Evolutionary conservation across 2,888 invertebrate genomes (phyloP), one percentile per base, ranked within the genome.

Genomic region (Drosophila demipolita): DNA sequence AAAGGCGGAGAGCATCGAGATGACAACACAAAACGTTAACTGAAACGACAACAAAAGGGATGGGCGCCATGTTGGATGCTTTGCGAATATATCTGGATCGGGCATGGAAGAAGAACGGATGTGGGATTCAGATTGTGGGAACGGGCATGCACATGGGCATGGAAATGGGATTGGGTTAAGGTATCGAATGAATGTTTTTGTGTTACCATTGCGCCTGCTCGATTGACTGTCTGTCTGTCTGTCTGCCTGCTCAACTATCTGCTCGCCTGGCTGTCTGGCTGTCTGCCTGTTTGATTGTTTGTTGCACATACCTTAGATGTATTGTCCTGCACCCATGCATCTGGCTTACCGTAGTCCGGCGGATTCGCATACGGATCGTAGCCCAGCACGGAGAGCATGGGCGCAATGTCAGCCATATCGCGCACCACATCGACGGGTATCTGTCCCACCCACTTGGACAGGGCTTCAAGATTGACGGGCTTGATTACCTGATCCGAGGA

Each of bases 401-500:
- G 99, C 78, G 99, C 99, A 88, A 99, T 95, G 87, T 96, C 96
- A 20, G 97, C 96, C 98, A 98, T 98, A 93, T 98, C 98, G 75
- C 95, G 95, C 76, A 98, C 95, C 72, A 99, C 98, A 94, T 99
- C 99, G 32, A 96, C 95, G 90, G 98, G 98, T 91, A 98, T 95
- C 92, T 96, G 95, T 67, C 97, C 97, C 82, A 97, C 97, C 98
- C 98, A 98, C 94, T 97, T 98, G 89, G 96, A 95, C 78, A 99
- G 94, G 55, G 99, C 99, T 94, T 99, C 99, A 91, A 98, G 94
- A 94, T 99, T 99, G 73, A 99, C 97, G 17, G 99, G 98, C 91
- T 99, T 99, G 93, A 99, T 98, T 89, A 99, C 99, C 95, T 99
- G 99, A 94, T 99, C 99, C 76, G 98, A 98, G 55, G 99, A 99